These are phyloP conservation scores for Cataglyphis albicans DNA, from an alignment of 2,888 invertebrate species.

Conservation along the genomic window DNA sequence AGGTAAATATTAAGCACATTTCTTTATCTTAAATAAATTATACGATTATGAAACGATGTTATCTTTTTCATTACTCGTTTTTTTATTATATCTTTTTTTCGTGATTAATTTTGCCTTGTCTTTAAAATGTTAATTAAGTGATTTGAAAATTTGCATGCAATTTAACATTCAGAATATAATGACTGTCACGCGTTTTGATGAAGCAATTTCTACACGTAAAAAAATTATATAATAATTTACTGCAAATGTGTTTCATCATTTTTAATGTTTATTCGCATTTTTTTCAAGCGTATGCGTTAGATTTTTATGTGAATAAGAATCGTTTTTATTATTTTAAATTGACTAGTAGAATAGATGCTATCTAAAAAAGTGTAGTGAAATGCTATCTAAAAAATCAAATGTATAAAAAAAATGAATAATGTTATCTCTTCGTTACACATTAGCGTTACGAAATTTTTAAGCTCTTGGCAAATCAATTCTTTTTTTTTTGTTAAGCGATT, in stretches of 20 bases:
- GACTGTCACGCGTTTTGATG: background rate
- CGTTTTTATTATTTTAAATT: background rate
- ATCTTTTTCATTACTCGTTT: background rate
- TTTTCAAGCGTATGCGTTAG: background rate
- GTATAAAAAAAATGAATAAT: background rate
- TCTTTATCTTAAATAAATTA: slow-evolving; percentile 4
- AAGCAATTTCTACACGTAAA: background rate
- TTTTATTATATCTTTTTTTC: background rate
- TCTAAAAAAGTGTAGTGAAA: too few relatives aligned
- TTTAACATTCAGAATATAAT: background rate
- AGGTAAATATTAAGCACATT: background rate
- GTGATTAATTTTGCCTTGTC: background rate
- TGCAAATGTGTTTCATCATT: background rate
- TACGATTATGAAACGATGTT: background rate
- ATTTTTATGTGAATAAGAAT: background rate
- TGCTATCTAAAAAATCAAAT: background rate
- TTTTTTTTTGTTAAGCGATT: slow-evolving; percentile 37
- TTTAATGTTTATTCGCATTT: background rate
- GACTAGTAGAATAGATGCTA: background rate
- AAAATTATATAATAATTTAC: slow-evolving; percentile 20
- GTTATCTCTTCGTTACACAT: background rate
- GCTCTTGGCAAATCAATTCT: background rate
- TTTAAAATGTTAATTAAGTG: background rate
- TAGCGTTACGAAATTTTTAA: background rate
- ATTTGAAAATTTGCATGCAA: background rate